phyloP scores from a whole-genome alignment of 2,888 invertebrate genomes.

The Megamerina dolium region DNA sequence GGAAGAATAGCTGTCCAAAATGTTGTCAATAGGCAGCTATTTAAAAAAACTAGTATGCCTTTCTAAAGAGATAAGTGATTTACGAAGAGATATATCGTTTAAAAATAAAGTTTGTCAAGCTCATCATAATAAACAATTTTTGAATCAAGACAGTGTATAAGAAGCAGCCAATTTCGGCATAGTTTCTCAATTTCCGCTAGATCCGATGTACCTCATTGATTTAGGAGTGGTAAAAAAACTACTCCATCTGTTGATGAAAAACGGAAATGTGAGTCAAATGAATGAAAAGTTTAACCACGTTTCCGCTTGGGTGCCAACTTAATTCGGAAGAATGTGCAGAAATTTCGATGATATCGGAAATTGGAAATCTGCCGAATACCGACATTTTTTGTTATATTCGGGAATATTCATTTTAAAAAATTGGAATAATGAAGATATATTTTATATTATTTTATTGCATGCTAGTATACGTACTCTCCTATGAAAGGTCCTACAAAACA shows the following conservation, averaged over 20 bases:
- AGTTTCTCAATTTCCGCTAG: conserved; percentile 8
- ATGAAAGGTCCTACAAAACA: no score
- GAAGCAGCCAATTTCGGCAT: conserved; percentile 2
- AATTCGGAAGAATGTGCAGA: conserved; percentile 3
- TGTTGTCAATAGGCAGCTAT: no score
- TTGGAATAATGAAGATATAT: neutral
- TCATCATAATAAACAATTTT: no score
- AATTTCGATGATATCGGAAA: neutral
- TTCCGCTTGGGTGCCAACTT: neutral
- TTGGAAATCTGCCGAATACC: neutral
- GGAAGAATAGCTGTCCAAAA: no score
- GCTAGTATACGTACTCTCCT: neutral
- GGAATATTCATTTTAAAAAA: neutral
- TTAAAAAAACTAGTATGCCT: no score
- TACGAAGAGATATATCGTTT: no score
- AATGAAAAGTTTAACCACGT: neutral
- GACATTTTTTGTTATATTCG: neutral
- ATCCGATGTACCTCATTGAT: conserved; percentile 7
- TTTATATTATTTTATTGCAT: conserved; percentile 5
- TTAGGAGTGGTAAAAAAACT: conserved; percentile 8
- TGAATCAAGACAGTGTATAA: neutral
- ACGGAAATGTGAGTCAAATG: no score
- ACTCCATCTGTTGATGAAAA: neutral
- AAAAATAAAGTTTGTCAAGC: no score
- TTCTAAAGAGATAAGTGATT: no score